Conservation (phyloP, 1,140 invertebrate species). For the Zaprionus kolodkinae region DNA sequence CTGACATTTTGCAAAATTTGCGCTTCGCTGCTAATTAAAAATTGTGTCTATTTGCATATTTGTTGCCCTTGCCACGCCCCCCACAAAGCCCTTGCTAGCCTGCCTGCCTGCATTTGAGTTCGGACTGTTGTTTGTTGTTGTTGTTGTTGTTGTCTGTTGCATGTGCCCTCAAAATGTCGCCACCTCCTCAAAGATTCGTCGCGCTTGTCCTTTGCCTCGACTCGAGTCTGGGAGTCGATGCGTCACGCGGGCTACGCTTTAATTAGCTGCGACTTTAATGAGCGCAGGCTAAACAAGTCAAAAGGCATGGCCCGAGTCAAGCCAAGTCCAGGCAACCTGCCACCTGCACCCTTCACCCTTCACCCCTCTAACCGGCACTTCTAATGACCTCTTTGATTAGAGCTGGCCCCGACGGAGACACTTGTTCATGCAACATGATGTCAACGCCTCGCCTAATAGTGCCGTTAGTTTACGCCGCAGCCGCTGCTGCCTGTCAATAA, state of each 20-base stretch:
- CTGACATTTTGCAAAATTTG: constrained; percentile 78
- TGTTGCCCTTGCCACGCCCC: constrained; percentile 43
- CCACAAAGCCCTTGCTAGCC: constrained; percentile 16
- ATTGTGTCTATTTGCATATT: constrained; percentile 83
- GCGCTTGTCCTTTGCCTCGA: constrained; percentile 58
- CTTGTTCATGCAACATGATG: constrained; percentile 60
- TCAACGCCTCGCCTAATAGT: constrained; percentile 77
- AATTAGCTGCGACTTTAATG: constrained; percentile 58
- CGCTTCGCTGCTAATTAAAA: constrained; percentile 79
- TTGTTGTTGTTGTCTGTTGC: constrained; percentile 57
- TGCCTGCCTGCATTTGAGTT: constrained; percentile 64
- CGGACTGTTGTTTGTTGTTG: constrained; percentile 39
- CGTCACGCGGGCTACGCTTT: constrained; percentile 26
- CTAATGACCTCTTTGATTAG: constrained; percentile 79
- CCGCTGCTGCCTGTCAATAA: constrained; percentile 66
- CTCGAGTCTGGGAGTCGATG: constrained; percentile 10
- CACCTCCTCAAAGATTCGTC: constrained; percentile 34
- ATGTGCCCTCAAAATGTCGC: constrained; percentile 23
- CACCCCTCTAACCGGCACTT: constrained; percentile 34
- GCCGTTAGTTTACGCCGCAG: constrained; percentile 63
- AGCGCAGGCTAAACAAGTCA: constrained; percentile 53
- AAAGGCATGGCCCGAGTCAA: constrained; percentile 7
- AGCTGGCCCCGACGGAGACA: constrained; percentile 41
- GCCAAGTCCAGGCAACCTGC: background rate
- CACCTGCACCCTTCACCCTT: constrained; percentile 7